Percentiles rank a stretch among this genome's conserved stretches.
Evolutionary conservation across 2,797 vertebrate genomes (phyloP).

Genomic region (Tenualosa thibaudeaui): DNA sequence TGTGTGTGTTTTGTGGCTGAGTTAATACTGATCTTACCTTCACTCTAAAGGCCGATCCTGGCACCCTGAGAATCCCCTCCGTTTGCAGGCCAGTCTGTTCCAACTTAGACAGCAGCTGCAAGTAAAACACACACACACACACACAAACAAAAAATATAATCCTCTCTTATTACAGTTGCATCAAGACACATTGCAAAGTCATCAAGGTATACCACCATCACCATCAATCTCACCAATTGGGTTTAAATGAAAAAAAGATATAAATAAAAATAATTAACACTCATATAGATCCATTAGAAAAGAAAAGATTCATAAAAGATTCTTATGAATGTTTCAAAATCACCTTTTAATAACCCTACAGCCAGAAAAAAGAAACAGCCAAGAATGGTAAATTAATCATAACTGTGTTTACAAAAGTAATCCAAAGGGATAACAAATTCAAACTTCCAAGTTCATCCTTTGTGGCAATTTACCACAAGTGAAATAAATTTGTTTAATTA

Average conservation of each 20-base stretch:
- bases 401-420: not conserved
- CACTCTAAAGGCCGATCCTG: conserved; percentile 90
- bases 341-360: not conserved
- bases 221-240: too few species aligned
- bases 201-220: too few species aligned
- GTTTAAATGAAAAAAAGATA: too few species aligned
- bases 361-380: not conserved
- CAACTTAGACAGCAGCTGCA: conserved; percentile 86
- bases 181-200: too few species aligned
- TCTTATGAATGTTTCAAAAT: not conserved
- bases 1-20: conserved; percentile 1
- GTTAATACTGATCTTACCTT: conserved; percentile 76
- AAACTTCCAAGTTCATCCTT: not conserved
- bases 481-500: not conserved
- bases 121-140: conserved; percentile 11
- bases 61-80: conserved; percentile 92
- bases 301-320: not conserved
- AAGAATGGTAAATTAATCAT: not conserved
- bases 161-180: too few species aligned
- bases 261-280: too few species aligned
- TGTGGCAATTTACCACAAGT: not conserved
- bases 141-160: too few species aligned
- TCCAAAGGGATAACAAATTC: not conserved
- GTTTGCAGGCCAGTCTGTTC: conserved; percentile 91
- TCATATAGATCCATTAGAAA: too few species aligned